phyloP scores from a whole-genome alignment of 2,797 vertebrate species.

The Pangasius djambal region DNA sequence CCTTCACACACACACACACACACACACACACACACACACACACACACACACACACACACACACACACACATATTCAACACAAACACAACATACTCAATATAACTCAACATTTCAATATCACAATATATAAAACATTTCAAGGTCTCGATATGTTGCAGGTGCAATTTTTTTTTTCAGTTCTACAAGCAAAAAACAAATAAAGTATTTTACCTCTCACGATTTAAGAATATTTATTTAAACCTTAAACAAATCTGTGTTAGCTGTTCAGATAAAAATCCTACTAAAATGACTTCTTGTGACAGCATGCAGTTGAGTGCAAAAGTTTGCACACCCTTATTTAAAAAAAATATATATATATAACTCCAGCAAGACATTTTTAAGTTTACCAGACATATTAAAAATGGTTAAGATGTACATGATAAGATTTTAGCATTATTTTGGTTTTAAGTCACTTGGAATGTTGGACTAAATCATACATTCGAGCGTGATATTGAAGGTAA shows the following conservation, averaged over 20 bases:
- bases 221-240: background rate
- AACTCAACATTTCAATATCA: background rate
- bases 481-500: too few relatives aligned
- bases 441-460: too few relatives aligned
- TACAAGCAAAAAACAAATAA: too few relatives aligned
- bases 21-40: background rate
- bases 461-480: too few relatives aligned
- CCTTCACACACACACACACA: conserved; percentile 70
- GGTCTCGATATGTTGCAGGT: too few relatives aligned
- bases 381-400: too few relatives aligned
- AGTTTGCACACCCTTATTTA: background rate
- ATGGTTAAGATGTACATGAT: too few relatives aligned
- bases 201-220: background rate
- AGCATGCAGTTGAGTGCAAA: background rate
- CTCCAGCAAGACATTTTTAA: too few relatives aligned
- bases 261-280: background rate
- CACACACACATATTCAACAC: background rate
- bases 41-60: conserved; percentile 4
- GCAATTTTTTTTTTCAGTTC: too few relatives aligned
- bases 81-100: background rate
- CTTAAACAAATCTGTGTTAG: background rate
- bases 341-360: too few relatives aligned
- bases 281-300: too few relatives aligned
- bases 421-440: too few relatives aligned
- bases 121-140: background rate